Evolutionary conservation across 2,113 vertebrate species (phyloP).

Genomic region (Polypterus bichir): DNA sequence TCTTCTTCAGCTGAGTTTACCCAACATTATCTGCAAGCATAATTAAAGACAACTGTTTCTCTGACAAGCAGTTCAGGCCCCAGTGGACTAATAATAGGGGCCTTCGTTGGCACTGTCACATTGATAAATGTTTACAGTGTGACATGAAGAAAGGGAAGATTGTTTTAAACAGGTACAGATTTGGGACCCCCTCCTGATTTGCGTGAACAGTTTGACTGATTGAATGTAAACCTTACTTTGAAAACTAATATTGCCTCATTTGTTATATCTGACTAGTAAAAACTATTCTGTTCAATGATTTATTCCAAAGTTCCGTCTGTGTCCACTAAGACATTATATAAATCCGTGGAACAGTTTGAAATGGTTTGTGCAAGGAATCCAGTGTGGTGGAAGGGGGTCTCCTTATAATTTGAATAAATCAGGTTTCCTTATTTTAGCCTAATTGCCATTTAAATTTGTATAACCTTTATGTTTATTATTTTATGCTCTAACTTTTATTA

Average conservation of each 20-base stretch:
- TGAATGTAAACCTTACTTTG: slow-evolving; percentile 36
- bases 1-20: slow-evolving; percentile 56
- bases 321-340: slow-evolving; percentile 13
- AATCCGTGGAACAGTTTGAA: slow-evolving; percentile 10
- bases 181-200: slow-evolving; percentile 43
- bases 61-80: slow-evolving; percentile 52
- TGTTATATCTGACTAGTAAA: slow-evolving; percentile 55
- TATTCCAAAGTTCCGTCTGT: slow-evolving; percentile 25
- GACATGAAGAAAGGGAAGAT: slow-evolving; percentile 33
- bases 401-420: no score
- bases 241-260: slow-evolving; percentile 48
- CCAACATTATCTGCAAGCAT: slow-evolving; percentile 58
- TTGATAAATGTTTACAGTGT: slow-evolving; percentile 60
- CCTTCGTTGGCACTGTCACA: slow-evolving; percentile 42
- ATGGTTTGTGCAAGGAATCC: no score
- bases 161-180: slow-evolving; percentile 61
- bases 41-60: slow-evolving; percentile 65
- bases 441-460: no score
- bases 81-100: slow-evolving; percentile 50
- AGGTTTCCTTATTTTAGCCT: no score
- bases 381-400: no score
- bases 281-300: slow-evolving; percentile 40
- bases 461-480: no score
- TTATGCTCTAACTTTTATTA: no score
- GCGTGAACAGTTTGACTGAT: slow-evolving; percentile 41